Evolutionary conservation across 2,797 vertebrate genomes (phyloP).

Genomic region (Etheostoma perlongum): DNA sequence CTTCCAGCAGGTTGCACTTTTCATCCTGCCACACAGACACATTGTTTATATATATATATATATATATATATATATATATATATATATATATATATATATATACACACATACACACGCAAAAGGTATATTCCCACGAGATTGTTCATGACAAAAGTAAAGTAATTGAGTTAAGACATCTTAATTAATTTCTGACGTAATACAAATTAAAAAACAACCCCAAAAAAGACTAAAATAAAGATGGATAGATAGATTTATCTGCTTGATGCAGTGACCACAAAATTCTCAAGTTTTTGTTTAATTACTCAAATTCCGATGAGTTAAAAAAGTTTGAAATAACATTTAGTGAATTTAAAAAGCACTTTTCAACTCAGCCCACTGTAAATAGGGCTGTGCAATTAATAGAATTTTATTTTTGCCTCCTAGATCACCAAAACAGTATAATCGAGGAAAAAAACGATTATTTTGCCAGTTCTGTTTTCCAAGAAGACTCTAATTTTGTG

Average conservation of each 20-base stretch:
- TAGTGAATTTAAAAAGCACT: not conserved
- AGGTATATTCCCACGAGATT: constrained; percentile 7
- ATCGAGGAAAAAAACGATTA: too few relatives aligned
- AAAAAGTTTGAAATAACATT: not conserved
- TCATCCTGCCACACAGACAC: constrained; percentile 34
- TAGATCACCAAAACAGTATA: too few relatives aligned
- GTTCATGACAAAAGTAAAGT: constrained; percentile 32
- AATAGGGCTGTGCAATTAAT: not conserved
- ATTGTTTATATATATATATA: not conserved
- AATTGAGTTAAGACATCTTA: constrained; percentile 45
- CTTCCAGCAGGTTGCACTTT: constrained; percentile 53
- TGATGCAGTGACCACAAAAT: constrained; percentile 36
- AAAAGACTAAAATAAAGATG: constrained; percentile 38
- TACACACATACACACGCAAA: too few relatives aligned
- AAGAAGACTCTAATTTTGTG: too few relatives aligned
- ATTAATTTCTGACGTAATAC: constrained; percentile 43
- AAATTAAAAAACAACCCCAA: constrained; percentile 50
- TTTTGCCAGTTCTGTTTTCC: too few relatives aligned
- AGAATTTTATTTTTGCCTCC: too few relatives aligned
- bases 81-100: too few relatives aligned
- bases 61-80: too few relatives aligned
- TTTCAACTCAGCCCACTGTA: not conserved
- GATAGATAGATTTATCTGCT: constrained; percentile 1
- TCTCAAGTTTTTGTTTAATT: constrained; percentile 25
- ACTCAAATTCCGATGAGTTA: not conserved